Evolutionary conservation across 2,888 invertebrate genomes (phyloP), one percentile per base, ranked within the genome.

Genomic region (Patella caerulea): DNA sequence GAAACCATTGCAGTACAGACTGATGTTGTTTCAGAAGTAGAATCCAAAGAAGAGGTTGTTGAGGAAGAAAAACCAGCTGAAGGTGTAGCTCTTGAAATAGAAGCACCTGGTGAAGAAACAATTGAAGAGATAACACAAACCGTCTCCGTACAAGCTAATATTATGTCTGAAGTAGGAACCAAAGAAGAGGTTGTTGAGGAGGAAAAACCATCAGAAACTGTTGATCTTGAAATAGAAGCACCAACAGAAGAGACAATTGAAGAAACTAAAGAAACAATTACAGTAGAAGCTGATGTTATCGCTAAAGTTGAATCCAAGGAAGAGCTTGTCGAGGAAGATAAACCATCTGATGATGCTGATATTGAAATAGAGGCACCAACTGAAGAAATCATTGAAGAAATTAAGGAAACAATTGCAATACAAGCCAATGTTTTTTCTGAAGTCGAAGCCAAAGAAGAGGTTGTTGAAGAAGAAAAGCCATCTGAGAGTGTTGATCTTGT

Each of bases 131-230:
- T 70, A 3, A 72, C 71, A 55, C 75, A 79, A 59, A 59, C 75
- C 7, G 53, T 81, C 29, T 56, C 55, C 7, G 52, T 77, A 3
- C 77, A 79, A 17, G 52, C 56, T 9, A 78, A 80, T 11, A 76
- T 83, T 65, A 74, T 79, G 15, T 77, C 80, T 11, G 79, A 80
- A 53, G 75, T 79, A 59, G 74, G 74, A 55, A 72, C 80, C 45
- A 78, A 79, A 71, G 83, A 83, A n/a, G 86, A 85, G 71, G 73
- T 79, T 45, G 71, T 82, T 29, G 79, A 81, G 55, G 78, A 78
- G 24, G 82, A 74, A 70, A 78, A 84, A 70, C 79, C 79, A n/a
- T 56, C 78, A 70, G 79, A 82, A 71, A 73, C 55, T 53, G 70
- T 75, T 70, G 79, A 82, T 17, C 75, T 75, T n/a, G 82, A 85